Base-by-base conservation (phyloP, 2,113 vertebrate species). In the Meriones unguiculatus region DNA sequence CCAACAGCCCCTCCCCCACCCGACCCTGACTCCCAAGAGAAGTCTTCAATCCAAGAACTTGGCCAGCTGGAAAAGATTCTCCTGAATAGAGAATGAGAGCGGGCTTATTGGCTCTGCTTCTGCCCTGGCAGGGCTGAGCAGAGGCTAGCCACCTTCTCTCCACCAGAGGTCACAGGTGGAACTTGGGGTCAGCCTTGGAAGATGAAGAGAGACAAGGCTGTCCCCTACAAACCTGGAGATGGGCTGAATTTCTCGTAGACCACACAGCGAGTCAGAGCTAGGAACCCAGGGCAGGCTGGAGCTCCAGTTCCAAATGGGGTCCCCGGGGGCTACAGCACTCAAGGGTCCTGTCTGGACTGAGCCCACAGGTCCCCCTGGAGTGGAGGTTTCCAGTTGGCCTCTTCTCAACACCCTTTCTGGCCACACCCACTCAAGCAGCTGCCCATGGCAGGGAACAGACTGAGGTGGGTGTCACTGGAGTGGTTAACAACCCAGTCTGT, bases 121-220 rank as follows among this genome's bases (percentile, higher is more conserved):
- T 32, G 13, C 46, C 25, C 72, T 8, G 41, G 25, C 1, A 3
- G n/a, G 28, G 10, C 20, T 5, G 11, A 38, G 54, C 57, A 24
- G 24, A 32, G 10, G 10, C 6, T 3, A 18, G 52, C n/a, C 50
- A 78, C 15, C 35, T 0, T 5, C 24, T 57, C n/a, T 0, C 41
- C 28, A 12, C 7, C 10, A 24, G 28, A 69, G 18, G 5, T 67
- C 65, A 3, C 64, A n/a, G 30, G 78, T 18, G 35, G 25, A 28
- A 18, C 24, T 0, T 1, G 28, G 76, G 6, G 13, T 38, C 81
- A 64, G 75, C 24, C 57, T 8, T 7, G 35, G 54, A 24, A 46
- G 62, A 15, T 18, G 6, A 38, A 9, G 35, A 38, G 35, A 25
- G 30, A 30, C 32, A 25, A 1, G 3, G 13, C 13, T 24, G 0